Conservation (phyloP, 2,113 vertebrate genomes). For the Regulus satrapa region DNA sequence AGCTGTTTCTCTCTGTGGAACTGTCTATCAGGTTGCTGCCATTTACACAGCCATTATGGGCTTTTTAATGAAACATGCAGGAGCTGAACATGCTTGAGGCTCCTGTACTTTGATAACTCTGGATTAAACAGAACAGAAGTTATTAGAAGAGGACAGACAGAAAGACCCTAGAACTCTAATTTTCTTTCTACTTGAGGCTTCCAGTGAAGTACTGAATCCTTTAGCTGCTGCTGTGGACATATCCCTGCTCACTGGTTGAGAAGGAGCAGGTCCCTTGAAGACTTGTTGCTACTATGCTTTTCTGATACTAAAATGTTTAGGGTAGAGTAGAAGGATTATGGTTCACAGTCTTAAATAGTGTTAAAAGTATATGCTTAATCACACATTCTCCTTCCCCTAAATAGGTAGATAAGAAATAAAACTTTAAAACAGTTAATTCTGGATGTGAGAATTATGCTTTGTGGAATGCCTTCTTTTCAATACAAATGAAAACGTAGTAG, state of each 20-base stretch:
- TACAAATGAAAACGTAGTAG: not conserved
- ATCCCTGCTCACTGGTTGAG: not conserved
- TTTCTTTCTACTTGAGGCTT: not conserved
- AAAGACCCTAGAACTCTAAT: not conserved
- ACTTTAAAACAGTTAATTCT: not conserved
- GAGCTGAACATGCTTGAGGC: not conserved
- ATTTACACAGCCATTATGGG: not conserved
- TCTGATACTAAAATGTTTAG: not conserved
- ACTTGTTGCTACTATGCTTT: not conserved
- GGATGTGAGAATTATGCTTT: not conserved
- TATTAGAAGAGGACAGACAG: not conserved
- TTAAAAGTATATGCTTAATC: not conserved
- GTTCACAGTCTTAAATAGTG: not conserved
- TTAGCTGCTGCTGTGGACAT: not conserved
- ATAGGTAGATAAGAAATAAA: not conserved
- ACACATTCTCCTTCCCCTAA: not conserved
- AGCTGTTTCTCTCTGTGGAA: not conserved
- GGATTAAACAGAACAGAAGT: not conserved
- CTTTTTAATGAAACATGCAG: not conserved
- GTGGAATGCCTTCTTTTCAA: not conserved
- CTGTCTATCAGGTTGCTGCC: not conserved
- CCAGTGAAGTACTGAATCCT: not conserved
- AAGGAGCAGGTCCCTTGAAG: not conserved
- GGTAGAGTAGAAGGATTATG: not conserved
- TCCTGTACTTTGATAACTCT: not conserved